Evolutionary conservation across 2,888 invertebrate species (phyloP).

Genomic region (Conistra vaccinii): DNA sequence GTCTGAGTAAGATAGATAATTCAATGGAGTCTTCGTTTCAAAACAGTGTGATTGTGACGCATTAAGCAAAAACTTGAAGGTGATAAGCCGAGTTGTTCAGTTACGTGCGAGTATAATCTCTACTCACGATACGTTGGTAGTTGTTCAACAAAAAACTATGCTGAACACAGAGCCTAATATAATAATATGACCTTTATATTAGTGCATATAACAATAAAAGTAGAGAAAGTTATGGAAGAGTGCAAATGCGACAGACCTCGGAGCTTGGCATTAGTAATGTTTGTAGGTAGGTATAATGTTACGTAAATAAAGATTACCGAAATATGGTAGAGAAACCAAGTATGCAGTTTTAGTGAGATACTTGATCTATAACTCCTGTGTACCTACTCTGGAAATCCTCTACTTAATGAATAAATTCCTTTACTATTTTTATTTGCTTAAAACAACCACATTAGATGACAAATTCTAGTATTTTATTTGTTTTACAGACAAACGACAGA

Average conservation of each 20-base stretch:
- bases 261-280: not conserved
- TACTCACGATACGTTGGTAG: not conserved
- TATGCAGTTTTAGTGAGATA: not conserved
- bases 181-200: slow-evolving; percentile 31
- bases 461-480: not conserved
- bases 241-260: slow-evolving; percentile 26
- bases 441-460: not conserved
- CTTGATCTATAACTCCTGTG: not conserved
- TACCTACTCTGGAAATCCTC: not conserved
- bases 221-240: slow-evolving; percentile 44
- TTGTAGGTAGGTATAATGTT: not conserved
- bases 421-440: not conserved
- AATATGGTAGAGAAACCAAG: not conserved
- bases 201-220: slow-evolving; percentile 44
- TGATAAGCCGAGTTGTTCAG: slow-evolving; percentile 35
- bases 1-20: slow-evolving; percentile 5
- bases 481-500: not conserved
- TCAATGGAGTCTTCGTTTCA: slow-evolving; percentile 13
- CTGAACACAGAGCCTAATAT: slow-evolving; percentile 7
- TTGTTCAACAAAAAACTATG: not conserved
- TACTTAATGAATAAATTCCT: not conserved
- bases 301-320: slow-evolving; percentile 17
- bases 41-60: slow-evolving; percentile 39
- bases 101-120: slow-evolving; percentile 13
- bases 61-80: slow-evolving; percentile 52